These are phyloP conservation scores for Ceratitis capitata DNA, from an alignment of 1,140 invertebrate species.

Conservation along the genomic window DNA sequence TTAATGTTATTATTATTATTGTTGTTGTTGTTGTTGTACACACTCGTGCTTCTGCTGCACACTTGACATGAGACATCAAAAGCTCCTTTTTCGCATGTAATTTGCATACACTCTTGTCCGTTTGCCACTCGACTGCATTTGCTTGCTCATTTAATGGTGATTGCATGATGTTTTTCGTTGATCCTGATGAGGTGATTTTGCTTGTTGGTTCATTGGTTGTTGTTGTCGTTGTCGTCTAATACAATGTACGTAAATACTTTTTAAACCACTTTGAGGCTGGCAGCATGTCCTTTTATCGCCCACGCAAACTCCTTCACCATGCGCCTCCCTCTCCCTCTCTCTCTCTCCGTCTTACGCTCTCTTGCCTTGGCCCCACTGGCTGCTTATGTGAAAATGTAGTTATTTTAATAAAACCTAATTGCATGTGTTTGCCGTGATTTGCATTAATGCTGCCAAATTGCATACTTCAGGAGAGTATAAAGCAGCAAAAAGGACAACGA, in stretches of 20 bases:
- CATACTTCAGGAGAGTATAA: background rate
- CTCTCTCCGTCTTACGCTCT: too few relatives aligned
- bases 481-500: background rate
- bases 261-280: constrained; percentile 5
- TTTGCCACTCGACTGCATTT: background rate
- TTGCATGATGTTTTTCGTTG: constrained; percentile 25
- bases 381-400: background rate
- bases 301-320: background rate
- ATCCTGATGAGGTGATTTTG: too few relatives aligned
- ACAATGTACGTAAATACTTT: constrained; percentile 19
- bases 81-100: background rate
- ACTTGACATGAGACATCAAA: constrained; percentile 30
- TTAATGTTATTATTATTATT: background rate
- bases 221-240: background rate
- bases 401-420: constrained; percentile 33
- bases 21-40: background rate
- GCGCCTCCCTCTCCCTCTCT: too few relatives aligned
- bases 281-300: background rate
- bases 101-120: constrained; percentile 21
- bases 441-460: constrained; percentile 14
- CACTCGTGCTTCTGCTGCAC: background rate
- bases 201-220: too few relatives aligned
- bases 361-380: background rate
- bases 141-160: constrained; percentile 25
- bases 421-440: background rate